Percentiles rank a stretch among this genome's conserved stretches.
Conservation (phyloP, 2,113 vertebrate genomes). For the Nothocercus julius region DNA sequence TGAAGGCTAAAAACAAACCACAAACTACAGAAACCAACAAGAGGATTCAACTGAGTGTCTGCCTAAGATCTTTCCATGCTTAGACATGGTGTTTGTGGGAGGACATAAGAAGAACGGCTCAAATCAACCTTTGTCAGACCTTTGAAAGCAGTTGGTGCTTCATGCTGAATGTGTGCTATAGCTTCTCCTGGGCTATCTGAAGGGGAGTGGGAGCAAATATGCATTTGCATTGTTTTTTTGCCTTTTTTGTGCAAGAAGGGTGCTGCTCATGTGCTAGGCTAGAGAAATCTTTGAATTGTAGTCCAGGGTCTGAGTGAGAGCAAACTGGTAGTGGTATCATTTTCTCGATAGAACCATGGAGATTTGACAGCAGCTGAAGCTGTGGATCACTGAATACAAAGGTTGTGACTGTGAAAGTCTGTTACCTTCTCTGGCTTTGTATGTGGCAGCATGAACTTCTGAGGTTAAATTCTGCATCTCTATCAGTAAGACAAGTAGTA, state of each 20-base stretch:
- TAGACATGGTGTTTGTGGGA: not conserved
- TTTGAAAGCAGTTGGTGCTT: not conserved
- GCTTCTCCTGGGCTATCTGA: not conserved
- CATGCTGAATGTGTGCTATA: not conserved
- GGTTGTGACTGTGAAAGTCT: not conserved
- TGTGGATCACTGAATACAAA: not conserved
- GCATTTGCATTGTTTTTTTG: not conserved
- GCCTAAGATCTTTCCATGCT: not conserved
- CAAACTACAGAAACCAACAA: not conserved
- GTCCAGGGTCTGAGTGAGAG: not conserved
- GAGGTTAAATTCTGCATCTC: conserved; percentile 14
- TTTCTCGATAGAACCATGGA: not conserved
- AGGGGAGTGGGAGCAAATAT: not conserved
- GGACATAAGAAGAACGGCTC: not conserved
- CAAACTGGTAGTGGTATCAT: not conserved
- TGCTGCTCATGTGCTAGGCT: not conserved
- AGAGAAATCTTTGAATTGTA: not conserved
- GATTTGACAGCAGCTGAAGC: not conserved
- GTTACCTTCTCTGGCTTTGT: not conserved
- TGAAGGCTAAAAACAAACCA: too few relatives aligned
- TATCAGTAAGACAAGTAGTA: not conserved
- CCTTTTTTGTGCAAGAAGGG: not conserved
- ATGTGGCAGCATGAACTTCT: not conserved
- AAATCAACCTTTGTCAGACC: not conserved
- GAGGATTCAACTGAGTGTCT: not conserved